These are phyloP conservation scores for Oostethus manadensis DNA, from an alignment of 2,113 vertebrate genomes.

Conservation along the genomic window DNA sequence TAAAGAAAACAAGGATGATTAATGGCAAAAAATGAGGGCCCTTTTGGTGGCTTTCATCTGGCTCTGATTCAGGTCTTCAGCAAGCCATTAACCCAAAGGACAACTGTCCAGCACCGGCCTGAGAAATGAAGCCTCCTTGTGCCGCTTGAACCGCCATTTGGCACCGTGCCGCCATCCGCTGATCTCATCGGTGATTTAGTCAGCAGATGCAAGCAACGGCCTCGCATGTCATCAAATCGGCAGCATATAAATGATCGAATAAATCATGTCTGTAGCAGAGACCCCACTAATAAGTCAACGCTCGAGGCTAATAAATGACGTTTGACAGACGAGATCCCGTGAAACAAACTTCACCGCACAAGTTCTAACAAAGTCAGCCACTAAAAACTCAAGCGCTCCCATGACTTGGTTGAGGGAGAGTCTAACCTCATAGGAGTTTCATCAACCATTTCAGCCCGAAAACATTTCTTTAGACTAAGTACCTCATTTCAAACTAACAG, in stretches of 20 bases:
- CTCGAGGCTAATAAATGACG: background rate
- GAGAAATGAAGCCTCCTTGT: conserved; percentile 73
- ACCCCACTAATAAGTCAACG: background rate
- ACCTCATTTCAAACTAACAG: too few relatives aligned
- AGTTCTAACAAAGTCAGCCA: too few relatives aligned
- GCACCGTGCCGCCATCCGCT: conserved; percentile 9
- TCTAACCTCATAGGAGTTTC: too few relatives aligned
- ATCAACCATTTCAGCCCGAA: too few relatives aligned
- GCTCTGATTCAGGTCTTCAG: conserved; percentile 72
- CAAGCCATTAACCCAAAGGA: conserved; percentile 78
- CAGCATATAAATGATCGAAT: background rate
- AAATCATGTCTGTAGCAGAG: too few relatives aligned
- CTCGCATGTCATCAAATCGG: background rate
- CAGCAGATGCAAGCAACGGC: conserved; percentile 22
- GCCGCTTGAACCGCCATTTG: conserved; percentile 40
- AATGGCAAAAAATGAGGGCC: conserved; percentile 74
- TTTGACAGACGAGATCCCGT: background rate
- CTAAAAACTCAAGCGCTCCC: too few relatives aligned
- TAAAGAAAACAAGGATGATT: conserved; percentile 82
- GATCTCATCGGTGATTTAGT: conserved; percentile 27
- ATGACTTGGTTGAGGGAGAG: too few relatives aligned
- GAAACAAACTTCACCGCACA: too few relatives aligned
- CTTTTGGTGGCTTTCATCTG: conserved; percentile 79
- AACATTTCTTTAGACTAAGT: too few relatives aligned
- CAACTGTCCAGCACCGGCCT: conserved; percentile 69